Percentiles rank a stretch among this genome's conserved stretches.
These are phyloP conservation scores for Anarrhichthys ocellatus DNA, from an alignment of 2,113 vertebrate species.

Conservation along the genomic window DNA sequence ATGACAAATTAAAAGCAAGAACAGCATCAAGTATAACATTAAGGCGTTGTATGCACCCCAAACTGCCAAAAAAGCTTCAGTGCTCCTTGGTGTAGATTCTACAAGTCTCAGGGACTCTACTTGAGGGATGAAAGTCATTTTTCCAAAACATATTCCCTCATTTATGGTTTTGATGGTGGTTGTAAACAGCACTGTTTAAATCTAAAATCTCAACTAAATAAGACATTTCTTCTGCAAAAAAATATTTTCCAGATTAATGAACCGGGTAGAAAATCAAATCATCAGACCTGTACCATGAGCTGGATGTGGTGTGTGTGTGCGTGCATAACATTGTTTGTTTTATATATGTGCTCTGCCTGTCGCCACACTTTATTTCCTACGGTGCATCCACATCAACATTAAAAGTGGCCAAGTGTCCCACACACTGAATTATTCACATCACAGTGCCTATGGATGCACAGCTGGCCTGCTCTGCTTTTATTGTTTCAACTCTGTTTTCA, in stretches of 20 bases:
- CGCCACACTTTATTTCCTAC: not conserved
- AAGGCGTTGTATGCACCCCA: not conserved
- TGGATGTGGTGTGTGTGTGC: not conserved
- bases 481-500: conserved; percentile 46
- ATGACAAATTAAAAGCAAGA: not conserved
- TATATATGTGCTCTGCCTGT: not conserved
- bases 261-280: not conserved
- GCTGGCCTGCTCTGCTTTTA: conserved; percentile 22
- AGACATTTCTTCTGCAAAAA: not conserved
- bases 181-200: not conserved
- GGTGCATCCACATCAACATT: not conserved
- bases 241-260: not conserved
- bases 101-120: not conserved
- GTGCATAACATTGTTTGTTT: not conserved
- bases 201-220: not conserved
- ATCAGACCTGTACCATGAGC: not conserved
- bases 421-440: conserved; percentile 59
- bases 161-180: not conserved
- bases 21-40: not conserved
- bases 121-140: not conserved
- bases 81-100: not conserved
- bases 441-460: conserved; percentile 18
- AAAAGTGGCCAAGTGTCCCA: conserved; percentile 8
- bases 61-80: not conserved
- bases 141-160: not conserved